Conservation (phyloP, 2,888 invertebrate genomes). For the Latrodectus elegans region DNA sequence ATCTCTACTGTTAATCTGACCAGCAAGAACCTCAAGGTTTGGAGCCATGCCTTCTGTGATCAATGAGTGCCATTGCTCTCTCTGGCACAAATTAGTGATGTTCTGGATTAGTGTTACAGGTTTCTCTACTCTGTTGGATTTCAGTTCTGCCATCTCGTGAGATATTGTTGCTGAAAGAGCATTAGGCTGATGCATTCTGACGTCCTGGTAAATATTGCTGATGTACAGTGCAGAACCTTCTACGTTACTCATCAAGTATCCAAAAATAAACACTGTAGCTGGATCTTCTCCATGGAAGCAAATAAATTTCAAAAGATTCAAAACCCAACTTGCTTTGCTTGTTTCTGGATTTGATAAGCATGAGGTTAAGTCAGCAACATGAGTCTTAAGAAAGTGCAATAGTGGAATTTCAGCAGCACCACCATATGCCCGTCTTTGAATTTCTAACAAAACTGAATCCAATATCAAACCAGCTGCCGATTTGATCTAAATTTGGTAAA, state of each 20-base stretch:
- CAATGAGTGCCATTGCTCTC: slow-evolving; percentile 50
- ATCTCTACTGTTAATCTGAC: slow-evolving; percentile 47
- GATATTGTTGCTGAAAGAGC: slow-evolving; percentile 63
- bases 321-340: slow-evolving; percentile 65
- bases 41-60: slow-evolving; percentile 52
- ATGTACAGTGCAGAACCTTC: slow-evolving; percentile 57
- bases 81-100: slow-evolving; percentile 61
- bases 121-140: slow-evolving; percentile 61
- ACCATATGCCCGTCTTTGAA: slow-evolving; percentile 63
- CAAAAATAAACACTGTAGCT: slow-evolving; percentile 57
- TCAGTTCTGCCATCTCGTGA: slow-evolving; percentile 68
- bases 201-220: slow-evolving; percentile 60
- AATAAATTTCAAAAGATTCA: slow-evolving; percentile 67
- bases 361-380: slow-evolving; percentile 54
- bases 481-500: slow-evolving; percentile 52
- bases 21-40: slow-evolving; percentile 67
- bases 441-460: slow-evolving; percentile 68
- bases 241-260: slow-evolving; percentile 58
- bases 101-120: slow-evolving; percentile 68
- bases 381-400: slow-evolving; percentile 61
- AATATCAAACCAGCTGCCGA: slow-evolving; percentile 70
- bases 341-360: slow-evolving; percentile 53
- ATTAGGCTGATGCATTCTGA: slow-evolving; percentile 66
- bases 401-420: slow-evolving; percentile 65
- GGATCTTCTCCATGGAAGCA: slow-evolving; percentile 68